Percentiles rank a stretch among this genome's conserved stretches.
phyloP scores from a whole-genome alignment of 2,888 invertebrate genomes.

The Tuta absoluta region DNA sequence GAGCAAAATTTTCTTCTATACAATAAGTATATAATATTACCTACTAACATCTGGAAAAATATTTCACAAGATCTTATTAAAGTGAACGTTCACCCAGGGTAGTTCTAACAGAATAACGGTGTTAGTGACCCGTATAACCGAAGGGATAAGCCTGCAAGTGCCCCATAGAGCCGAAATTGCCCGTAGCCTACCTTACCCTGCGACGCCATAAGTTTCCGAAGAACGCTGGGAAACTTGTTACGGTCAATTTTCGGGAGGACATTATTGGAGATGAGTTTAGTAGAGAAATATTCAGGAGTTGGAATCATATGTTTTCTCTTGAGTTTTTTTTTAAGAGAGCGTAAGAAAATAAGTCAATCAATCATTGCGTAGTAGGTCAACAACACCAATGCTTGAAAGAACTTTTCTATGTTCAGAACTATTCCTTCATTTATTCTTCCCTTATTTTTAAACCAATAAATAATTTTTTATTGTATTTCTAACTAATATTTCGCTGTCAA shows the following conservation, averaged over 20 bases:
- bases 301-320: no score
- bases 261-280: background rate
- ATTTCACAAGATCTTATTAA: background rate
- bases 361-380: no score
- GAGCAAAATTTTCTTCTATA: background rate
- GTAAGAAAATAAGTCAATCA: no score
- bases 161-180: conserved; percentile 36
- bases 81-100: background rate
- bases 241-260: conserved; percentile 27
- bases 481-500: no score
- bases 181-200: conserved; percentile 30
- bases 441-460: no score
- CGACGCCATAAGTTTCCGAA: conserved; percentile 31
- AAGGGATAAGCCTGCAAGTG: conserved; percentile 31
- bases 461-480: no score
- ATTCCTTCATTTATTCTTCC: no score
- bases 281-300: background rate
- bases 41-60: background rate
- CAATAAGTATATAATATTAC: no score
- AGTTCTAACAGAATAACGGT: conserved; percentile 5
- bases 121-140: conserved; percentile 16
- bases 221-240: conserved; percentile 2
- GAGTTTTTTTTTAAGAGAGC: no score
- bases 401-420: no score
- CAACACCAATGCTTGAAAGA: no score